Evolutionary conservation across 2,888 invertebrate species (phyloP), one percentile per base, ranked within the genome.

Genomic region (Entomobrya proxima): DNA sequence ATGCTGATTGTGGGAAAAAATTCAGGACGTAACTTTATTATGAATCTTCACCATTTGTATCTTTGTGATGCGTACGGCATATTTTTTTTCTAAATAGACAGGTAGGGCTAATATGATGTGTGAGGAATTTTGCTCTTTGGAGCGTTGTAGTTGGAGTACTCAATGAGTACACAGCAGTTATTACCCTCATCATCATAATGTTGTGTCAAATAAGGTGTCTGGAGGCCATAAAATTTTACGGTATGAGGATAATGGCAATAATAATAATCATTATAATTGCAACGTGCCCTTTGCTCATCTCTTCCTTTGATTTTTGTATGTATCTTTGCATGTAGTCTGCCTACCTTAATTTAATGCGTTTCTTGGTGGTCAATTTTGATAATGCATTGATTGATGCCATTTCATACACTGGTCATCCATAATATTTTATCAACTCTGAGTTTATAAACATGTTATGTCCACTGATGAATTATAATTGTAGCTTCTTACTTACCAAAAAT

Each of bases 141-240:
- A 69, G 40, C 5, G 11, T 44, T 15, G 30, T 15, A 27, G 47
- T n/a, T 74, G n/a, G 32, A 50, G 72, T 37, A 58, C 52, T 74
- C 72, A 81, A 80, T 80, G 55, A 44, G 74, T 32, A 58, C 21
- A 74, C 81, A 32, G 81, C 74, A 44, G 47, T 81, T 72, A 81
- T 81, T 40, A 81, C 32, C 78, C n/a, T 55, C 37, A 50, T 64
- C 78, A 64, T 44, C 35, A 74, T 81, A 58, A 81, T 81, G 72
- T 37, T 72, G 58, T 81, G 81, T 81, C 81, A 81, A 72, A 74
- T 27, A 81, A 81, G 81, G 81, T 81, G 81, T 81, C 81, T 81
- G 81, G 81, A 81, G 81, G 72, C 74, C 74, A 72, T 81, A 74
- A 81, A 81, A 81, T 81, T 81, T 81, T 81, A 81, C 47, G 81